Evolutionary conservation across 1,140 invertebrate species (phyloP).

Genomic region (Pseudomyrmex flavicornis): DNA sequence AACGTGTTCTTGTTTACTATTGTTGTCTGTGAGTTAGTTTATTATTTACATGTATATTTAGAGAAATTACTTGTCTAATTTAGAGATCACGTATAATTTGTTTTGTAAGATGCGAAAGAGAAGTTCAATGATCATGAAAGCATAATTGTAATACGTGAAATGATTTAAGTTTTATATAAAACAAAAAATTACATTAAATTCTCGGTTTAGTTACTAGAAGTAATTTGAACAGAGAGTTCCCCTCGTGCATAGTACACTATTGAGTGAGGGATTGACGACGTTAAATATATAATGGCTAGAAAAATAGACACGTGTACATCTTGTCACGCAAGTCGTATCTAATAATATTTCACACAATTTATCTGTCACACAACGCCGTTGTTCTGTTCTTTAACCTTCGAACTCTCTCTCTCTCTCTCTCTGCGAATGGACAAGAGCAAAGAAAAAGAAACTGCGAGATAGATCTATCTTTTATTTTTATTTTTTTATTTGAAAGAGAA

Average conservation of each 20-base stretch:
- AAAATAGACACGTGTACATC: constrained; percentile 29
- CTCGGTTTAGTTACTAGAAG: no score
- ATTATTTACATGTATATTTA: no score
- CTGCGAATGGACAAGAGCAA: background rate
- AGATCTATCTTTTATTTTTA: constrained; percentile 14
- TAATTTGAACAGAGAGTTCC: no score
- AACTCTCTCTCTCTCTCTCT: background rate
- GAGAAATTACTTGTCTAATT: no score
- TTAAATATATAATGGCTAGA: constrained; percentile 30
- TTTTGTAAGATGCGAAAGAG: no score
- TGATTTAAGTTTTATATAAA: no score
- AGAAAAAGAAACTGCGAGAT: background rate
- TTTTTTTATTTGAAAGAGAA: background rate
- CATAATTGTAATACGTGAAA: no score
- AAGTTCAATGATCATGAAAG: no score
- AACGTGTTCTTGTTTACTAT: no score
- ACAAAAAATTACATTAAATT: no score
- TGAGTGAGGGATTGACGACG: constrained; percentile 29
- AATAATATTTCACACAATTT: constrained; percentile 34
- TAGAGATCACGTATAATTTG: no score
- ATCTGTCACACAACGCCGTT: constrained; percentile 2
- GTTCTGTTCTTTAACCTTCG: constrained; percentile 33
- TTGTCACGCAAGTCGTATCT: constrained; percentile 34
- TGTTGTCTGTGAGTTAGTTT: no score
- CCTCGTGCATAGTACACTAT: background rate